These are phyloP conservation scores for Regulus satrapa DNA, from an alignment of 2,113 vertebrate species.

Conservation along the genomic window DNA sequence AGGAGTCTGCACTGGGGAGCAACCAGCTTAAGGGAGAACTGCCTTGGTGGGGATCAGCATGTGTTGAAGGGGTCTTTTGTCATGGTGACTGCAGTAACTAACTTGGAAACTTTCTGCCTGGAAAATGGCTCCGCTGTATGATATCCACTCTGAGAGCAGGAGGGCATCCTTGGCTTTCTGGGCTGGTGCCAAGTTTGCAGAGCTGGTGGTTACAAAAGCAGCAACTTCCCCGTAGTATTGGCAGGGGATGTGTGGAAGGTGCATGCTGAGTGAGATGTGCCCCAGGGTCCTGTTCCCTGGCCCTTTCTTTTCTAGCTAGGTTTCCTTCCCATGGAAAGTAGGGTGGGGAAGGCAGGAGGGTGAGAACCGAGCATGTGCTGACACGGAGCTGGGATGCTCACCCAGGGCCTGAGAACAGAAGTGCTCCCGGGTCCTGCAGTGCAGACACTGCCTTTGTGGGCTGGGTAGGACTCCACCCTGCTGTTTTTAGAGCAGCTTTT, in stretches of 20 bases:
- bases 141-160: not conserved
- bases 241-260: not conserved
- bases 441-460: not conserved
- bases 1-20: not conserved
- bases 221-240: accelerated
- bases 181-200: not conserved
- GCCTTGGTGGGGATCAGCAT: not conserved
- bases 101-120: not conserved
- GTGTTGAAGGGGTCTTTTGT: not conserved
- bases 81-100: not conserved
- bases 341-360: not conserved
- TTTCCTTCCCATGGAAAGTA: not conserved
- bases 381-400: not conserved
- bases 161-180: not conserved
- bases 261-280: not conserved
- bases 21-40: not conserved
- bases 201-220: not conserved
- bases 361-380: not conserved
- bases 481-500: not conserved
- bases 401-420: not conserved
- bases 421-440: not conserved
- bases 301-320: not conserved
- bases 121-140: accelerated
- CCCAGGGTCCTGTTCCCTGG: not conserved
- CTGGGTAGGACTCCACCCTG: not conserved